Evolutionary conservation across 2,888 invertebrate species (phyloP), one percentile per base, ranked within the genome.

Genomic region (Hoplodrina ambigua): DNA sequence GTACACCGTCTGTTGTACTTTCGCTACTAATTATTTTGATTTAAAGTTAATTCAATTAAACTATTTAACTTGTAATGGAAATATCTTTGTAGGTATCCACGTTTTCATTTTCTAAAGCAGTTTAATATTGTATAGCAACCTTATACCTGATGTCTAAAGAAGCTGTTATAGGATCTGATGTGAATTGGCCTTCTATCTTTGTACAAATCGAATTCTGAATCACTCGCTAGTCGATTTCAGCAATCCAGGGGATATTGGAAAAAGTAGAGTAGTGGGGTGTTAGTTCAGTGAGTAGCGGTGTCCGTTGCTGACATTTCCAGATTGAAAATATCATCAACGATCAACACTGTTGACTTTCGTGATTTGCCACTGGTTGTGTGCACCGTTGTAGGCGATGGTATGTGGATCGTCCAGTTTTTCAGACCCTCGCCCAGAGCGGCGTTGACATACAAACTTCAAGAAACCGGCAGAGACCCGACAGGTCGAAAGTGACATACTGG

Each of bases 331-430:
- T 94, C 93, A 94, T 89, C 94, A 95, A 95, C 94, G 94, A 89
- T 80, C 92, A 92, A 91, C 94, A 95, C 93, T 92, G 93, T 90
- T 92, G 79, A 88, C 90, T 94, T 87, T 89, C 89, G 86, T 87
- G 86, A 81, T 91, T 84, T 89, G 93, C 90, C 91, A 92, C 92
- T 93, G 90, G 92, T 92, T 93, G 92, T 91, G 87, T 93, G 93
- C 94, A 90, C 93, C 94, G 93, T 92, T 94, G 93, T 95, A 95
- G 96, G 95, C 96, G 95, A 92, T 95, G 94, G 95, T 95, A 92
- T 95, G 94, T 95, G 96, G 96, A 96, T 95, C 95, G 95, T 95
- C 96, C 95, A 96, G 96, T 96, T 96, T 96, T 96, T 96, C 96
- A 96, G 96, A 96, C 89, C 93, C 89, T 92, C 95, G 95, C 95